phyloP scores from a whole-genome alignment of 2,113 vertebrate species.

The Cathartes aura region DNA sequence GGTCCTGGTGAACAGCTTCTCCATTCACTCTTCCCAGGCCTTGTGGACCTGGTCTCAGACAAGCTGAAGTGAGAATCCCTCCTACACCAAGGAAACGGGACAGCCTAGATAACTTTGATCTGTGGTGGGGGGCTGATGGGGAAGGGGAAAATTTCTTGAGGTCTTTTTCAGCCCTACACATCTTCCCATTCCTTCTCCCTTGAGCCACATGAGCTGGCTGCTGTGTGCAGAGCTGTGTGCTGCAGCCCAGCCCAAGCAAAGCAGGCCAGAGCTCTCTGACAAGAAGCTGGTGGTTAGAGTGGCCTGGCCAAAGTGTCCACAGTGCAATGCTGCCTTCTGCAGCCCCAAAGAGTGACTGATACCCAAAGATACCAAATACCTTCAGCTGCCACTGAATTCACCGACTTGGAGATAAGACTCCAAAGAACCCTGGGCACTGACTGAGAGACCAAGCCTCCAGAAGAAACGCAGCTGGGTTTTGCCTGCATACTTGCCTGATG shows the following conservation, averaged over 20 bases:
- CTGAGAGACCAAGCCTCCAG: neutral
- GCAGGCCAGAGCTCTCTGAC: neutral
- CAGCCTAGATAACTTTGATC: neutral
- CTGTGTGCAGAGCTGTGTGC: neutral
- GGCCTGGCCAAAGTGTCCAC: neutral
- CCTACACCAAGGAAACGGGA: neutral
- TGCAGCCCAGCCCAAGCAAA: neutral
- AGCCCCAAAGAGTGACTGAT: neutral
- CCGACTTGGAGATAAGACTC: neutral
- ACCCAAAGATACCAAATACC: neutral
- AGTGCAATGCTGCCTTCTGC: neutral
- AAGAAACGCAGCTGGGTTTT: neutral
- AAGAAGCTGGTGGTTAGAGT: neutral
- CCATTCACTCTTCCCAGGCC: neutral
- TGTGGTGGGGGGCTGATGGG: neutral
- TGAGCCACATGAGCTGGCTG: neutral
- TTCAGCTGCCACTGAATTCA: neutral
- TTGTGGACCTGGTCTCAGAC: neutral
- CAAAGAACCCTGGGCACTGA: neutral
- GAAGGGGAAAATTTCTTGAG: neutral
- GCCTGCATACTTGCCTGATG: too few relatives aligned
- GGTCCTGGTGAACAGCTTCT: neutral
- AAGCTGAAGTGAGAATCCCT: neutral
- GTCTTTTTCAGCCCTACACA: neutral
- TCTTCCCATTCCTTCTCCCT: neutral